These are phyloP conservation scores for Lanius ludovicianus DNA, from an alignment of 2,113 vertebrate species.

Conservation along the genomic window DNA sequence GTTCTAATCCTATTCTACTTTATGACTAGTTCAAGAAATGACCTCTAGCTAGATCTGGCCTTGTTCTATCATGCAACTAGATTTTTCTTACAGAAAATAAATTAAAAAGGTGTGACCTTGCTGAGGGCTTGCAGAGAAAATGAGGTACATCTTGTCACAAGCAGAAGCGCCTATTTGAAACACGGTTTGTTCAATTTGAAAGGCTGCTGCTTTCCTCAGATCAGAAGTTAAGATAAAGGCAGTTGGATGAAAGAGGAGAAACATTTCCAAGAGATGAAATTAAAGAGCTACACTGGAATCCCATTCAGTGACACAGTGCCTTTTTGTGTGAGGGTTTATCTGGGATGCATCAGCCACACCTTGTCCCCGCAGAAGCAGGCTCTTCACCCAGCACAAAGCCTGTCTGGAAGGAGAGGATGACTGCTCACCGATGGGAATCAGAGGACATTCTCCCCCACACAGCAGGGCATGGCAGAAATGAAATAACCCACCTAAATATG, in stretches of 20 bases:
- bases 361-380: constrained; percentile 68
- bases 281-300: constrained; percentile 89
- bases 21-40: constrained; percentile 86
- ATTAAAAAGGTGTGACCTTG: constrained; percentile 97
- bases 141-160: constrained; percentile 93
- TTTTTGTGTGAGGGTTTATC: constrained; percentile 81
- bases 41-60: constrained; percentile 91
- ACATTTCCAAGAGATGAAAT: constrained; percentile 84
- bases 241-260: constrained; percentile 80
- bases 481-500: constrained; percentile 47
- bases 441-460: constrained; percentile 15
- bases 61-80: constrained; percentile 83
- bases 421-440: not conserved
- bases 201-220: constrained; percentile 83
- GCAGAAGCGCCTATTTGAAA: constrained; percentile 89
- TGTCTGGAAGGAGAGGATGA: constrained; percentile 21
- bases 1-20: constrained; percentile 81
- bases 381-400: constrained; percentile 75
- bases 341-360: constrained; percentile 77
- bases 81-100: constrained; percentile 90
- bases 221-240: constrained; percentile 83
- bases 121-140: constrained; percentile 91
- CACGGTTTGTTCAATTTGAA: constrained; percentile 91
- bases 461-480: not conserved
- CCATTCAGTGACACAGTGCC: constrained; percentile 76